Evolutionary conservation across 2,797 vertebrate species (phyloP).

Genomic region (Galaxias olidus): DNA sequence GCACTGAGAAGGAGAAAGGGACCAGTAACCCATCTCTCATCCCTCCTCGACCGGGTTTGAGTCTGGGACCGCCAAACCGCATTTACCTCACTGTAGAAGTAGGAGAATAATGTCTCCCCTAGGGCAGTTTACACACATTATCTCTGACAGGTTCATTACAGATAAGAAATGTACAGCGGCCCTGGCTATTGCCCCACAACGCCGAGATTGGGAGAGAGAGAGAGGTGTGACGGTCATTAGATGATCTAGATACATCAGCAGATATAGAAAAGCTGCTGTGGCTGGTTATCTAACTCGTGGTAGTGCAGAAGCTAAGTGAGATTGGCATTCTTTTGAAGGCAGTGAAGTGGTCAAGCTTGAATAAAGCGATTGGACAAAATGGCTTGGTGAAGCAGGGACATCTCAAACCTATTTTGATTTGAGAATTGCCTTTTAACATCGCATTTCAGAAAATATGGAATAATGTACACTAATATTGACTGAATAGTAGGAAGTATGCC

Average conservation of each 20-base stretch:
- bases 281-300: conserved; percentile 12
- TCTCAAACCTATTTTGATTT: neutral
- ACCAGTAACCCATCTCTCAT: conserved; percentile 20
- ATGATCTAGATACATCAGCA: conserved; percentile 20
- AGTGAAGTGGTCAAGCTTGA: conserved; percentile 8
- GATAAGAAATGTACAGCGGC: conserved; percentile 76
- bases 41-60: conserved; percentile 25
- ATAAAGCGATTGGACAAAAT: conserved; percentile 6
- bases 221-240: conserved; percentile 5
- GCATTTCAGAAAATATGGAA: neutral
- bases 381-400: neutral
- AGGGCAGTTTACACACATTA: conserved; percentile 76
- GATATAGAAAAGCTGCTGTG: conserved; percentile 1
- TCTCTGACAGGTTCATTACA: conserved; percentile 83
- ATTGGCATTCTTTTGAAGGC: neutral
- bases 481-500: neutral
- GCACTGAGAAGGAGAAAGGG: conserved; percentile 3
- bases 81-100: conserved; percentile 51
- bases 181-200: conserved; percentile 33
- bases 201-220: conserved; percentile 22
- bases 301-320: conserved; percentile 1
- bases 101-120: conserved; percentile 76
- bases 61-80: conserved; percentile 36
- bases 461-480: neutral
- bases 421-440: conserved; percentile 4